Evolutionary conservation across 2,797 vertebrate genomes (phyloP).

Genomic region (Epinephelus awoara): DNA sequence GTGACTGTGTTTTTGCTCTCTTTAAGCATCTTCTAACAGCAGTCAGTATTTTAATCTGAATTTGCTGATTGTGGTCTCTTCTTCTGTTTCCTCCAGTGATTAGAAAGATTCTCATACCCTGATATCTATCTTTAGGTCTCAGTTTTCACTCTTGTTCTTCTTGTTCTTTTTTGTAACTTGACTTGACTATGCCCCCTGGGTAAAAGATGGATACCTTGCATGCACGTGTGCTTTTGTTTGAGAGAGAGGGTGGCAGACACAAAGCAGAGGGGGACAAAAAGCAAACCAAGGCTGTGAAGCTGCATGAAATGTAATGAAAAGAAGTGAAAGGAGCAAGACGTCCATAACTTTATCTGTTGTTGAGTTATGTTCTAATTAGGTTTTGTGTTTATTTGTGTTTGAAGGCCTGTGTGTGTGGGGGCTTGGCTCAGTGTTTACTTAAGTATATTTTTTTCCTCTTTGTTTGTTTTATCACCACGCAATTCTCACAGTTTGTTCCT

Average conservation of each 20-base stretch:
- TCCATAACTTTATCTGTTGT: background rate
- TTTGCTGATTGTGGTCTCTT: background rate
- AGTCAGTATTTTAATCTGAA: too few species aligned
- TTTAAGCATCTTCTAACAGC: background rate
- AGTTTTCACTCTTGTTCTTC: background rate
- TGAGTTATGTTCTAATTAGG: background rate
- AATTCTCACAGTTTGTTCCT: background rate
- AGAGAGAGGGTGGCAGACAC: background rate
- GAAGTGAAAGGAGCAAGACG: background rate
- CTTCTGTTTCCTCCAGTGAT: background rate
- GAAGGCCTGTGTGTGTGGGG: too few species aligned
- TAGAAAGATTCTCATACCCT: background rate
- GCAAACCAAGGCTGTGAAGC: background rate
- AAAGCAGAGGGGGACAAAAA: background rate
- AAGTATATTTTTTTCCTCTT: background rate
- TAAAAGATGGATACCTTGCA: background rate
- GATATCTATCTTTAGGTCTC: background rate
- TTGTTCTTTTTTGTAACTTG: background rate
- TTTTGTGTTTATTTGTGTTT: background rate
- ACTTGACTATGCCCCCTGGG: background rate
- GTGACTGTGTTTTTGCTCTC: background rate
- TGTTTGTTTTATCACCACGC: background rate
- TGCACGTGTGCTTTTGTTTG: background rate
- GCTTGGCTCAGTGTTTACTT: background rate
- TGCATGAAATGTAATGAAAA: background rate